These are phyloP conservation scores for Cotesia vestalis DNA, from an alignment of 1,140 invertebrate genomes.

Conservation along the genomic window DNA sequence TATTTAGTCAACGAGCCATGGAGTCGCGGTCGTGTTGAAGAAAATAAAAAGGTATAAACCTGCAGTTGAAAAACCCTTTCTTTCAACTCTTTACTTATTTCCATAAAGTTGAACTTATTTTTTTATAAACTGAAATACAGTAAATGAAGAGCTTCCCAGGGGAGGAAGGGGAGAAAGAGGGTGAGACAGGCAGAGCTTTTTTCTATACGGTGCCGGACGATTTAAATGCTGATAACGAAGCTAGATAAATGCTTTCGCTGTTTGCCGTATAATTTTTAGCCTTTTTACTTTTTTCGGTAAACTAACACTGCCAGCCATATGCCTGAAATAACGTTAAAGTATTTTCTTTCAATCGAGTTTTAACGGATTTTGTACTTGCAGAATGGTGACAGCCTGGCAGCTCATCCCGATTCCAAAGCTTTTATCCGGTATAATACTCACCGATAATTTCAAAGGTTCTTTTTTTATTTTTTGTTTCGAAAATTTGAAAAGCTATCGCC, in stretches of 20 bases:
- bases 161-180: neutral
- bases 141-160: slow-evolving; percentile 11
- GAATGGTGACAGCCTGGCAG: slow-evolving; percentile 5
- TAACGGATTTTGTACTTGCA: slow-evolving; percentile 36
- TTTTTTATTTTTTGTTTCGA: too few species aligned
- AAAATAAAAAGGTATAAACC: neutral
- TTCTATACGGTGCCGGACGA: slow-evolving; percentile 2
- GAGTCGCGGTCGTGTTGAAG: neutral
- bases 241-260: slow-evolving; percentile 33
- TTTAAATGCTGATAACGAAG: slow-evolving; percentile 20
- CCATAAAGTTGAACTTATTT: slow-evolving; percentile 16
- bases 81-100: slow-evolving; percentile 18
- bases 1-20: slow-evolving; percentile 24
- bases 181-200: neutral
- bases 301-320: slow-evolving; percentile 43
- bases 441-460: too few species aligned
- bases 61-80: slow-evolving; percentile 5
- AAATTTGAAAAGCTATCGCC: too few species aligned
- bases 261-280: slow-evolving; percentile 34
- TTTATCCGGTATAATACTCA: neutral
- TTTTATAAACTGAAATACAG: slow-evolving; percentile 7
- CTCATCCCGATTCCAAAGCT: slow-evolving; percentile 23
- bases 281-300: neutral
- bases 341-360: slow-evolving; percentile 63
- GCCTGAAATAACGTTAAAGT: slow-evolving; percentile 59